Percentiles rank a stretch among this genome's conserved stretches.
Evolutionary conservation across 2,888 invertebrate genomes (phyloP).

Genomic region (Omphaloscelis lunosa): DNA sequence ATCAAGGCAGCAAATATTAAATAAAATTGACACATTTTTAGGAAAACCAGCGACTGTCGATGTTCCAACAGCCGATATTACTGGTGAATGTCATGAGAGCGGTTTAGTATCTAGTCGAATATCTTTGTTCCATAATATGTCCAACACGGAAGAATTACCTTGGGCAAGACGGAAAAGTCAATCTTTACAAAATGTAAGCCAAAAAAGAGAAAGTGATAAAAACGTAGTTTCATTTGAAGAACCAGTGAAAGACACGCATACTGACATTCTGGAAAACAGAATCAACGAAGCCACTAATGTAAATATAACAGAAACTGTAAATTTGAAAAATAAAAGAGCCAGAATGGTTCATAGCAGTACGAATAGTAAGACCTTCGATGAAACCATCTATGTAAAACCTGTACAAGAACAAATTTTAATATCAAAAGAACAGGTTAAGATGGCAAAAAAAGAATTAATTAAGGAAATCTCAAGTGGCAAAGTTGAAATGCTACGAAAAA

Average conservation of each 20-base stretch:
- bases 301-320: slow-evolving; percentile 50
- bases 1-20: slow-evolving; percentile 86
- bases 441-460: slow-evolving; percentile 66
- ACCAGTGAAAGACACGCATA: slow-evolving; percentile 35
- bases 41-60: slow-evolving; percentile 79
- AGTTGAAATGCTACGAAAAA: slow-evolving; percentile 73
- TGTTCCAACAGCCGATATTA: slow-evolving; percentile 69
- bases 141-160: slow-evolving; percentile 81
- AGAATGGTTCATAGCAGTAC: slow-evolving; percentile 70
- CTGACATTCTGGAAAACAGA: slow-evolving; percentile 16
- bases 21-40: slow-evolving; percentile 86
- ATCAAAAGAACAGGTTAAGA: slow-evolving; percentile 64
- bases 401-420: slow-evolving; percentile 33
- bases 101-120: slow-evolving; percentile 89
- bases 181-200: slow-evolving; percentile 81
- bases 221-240: slow-evolving; percentile 50
- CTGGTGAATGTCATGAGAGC: slow-evolving; percentile 79
- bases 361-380: slow-evolving; percentile 76
- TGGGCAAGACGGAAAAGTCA: slow-evolving; percentile 78
- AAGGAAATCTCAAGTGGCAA: slow-evolving; percentile 56
- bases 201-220: slow-evolving; percentile 72
- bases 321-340: slow-evolving; percentile 77
- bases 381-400: slow-evolving; percentile 62
- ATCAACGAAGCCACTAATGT: slow-evolving; percentile 48
- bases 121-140: slow-evolving; percentile 85